Percentiles rank a stretch among this genome's conserved stretches.
phyloP scores from a whole-genome alignment of 2,797 vertebrate species.

The Crenuchus spilurus region DNA sequence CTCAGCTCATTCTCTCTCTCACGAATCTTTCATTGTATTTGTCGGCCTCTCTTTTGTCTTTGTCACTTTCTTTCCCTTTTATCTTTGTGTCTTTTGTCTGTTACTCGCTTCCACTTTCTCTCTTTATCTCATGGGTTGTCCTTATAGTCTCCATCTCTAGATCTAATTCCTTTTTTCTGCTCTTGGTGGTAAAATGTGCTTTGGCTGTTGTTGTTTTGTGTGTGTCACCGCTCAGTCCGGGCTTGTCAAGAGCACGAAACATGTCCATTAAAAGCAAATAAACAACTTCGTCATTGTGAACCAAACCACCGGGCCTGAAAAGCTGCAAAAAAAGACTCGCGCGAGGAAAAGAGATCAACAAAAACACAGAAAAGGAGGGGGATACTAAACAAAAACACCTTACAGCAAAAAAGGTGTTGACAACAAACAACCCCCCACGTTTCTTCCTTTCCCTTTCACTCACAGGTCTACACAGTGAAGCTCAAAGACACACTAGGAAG shows the following conservation, averaged over 20 bases:
- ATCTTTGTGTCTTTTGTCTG: constrained; percentile 10
- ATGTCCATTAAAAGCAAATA: constrained; percentile 43
- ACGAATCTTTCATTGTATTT: background rate
- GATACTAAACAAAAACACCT: constrained; percentile 8
- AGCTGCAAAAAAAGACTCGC: constrained; percentile 15
- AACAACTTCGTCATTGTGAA: constrained; percentile 28
- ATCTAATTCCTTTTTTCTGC: background rate
- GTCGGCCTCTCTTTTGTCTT: constrained; percentile 1
- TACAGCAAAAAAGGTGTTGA: constrained; percentile 13
- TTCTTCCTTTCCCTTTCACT: background rate
- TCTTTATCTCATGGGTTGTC: background rate
- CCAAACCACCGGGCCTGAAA: background rate
- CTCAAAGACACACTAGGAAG: constrained; percentile 21
- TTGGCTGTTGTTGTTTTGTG: constrained; percentile 21
- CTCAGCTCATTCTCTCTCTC: background rate
- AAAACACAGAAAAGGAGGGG: background rate
- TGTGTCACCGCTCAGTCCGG: constrained; percentile 2
- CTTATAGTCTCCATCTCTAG: constrained; percentile 1
- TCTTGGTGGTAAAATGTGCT: constrained; percentile 17
- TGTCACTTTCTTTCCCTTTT: constrained; percentile 7
- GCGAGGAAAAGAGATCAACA: constrained; percentile 9
- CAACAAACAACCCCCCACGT: constrained; percentile 25
- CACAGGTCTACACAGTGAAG: background rate
- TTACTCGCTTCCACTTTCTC: background rate
- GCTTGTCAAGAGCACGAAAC: constrained; percentile 6